Evolutionary conservation across 2,797 vertebrate species (phyloP), one percentile per base, ranked within the genome.

Genomic region (Lepilemur ruficaudatus): DNA sequence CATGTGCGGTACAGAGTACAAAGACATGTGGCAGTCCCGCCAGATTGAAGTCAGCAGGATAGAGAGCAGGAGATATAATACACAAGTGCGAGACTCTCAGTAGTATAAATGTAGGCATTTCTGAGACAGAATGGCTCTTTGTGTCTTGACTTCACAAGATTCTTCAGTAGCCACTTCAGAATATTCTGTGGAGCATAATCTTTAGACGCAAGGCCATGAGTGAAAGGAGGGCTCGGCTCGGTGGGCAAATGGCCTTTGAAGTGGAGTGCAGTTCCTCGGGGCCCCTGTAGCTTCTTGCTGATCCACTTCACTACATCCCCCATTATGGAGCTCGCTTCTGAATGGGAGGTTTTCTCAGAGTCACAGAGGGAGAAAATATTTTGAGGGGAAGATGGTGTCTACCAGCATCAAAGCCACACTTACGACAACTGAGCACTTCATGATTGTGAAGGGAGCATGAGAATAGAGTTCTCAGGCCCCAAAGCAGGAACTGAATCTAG

Each of bases 131-230:
- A 92, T 82, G 96, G 61, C 93, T 97, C 96, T 98, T 98, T 98
- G 97, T 97, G 96, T 97, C 96, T 97, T 96, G 91, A 96, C 97
- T 98, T 97, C 96, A 97, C 89, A 98, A 97, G 93, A 96, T 89
- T 79, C 95, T 95, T 97, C 89, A 96, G 95, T 96, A 94, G 92
- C 94, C 89, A 97, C 96, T 97, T 97, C 91, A 97, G 96, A 97
- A 97, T 96, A 97, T 97, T 96, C 95, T 92, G 92, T 79, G 91
- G 76, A 96, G 67, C 91, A 25, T 75, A 88, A 80, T 96, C 96
- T 94, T 96, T 55, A 98, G 95, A 97, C 88, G 72, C 90, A 93
- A 96, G 93, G 95, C 94, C 93, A 23, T 7, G 61, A 83, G 93
- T 94, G 70, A 90, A 92, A 92, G 86, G 59, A 75, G 55, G 86